Base-by-base conservation (phyloP, 2,113 vertebrate genomes). In the Thymallus thymallus region DNA sequence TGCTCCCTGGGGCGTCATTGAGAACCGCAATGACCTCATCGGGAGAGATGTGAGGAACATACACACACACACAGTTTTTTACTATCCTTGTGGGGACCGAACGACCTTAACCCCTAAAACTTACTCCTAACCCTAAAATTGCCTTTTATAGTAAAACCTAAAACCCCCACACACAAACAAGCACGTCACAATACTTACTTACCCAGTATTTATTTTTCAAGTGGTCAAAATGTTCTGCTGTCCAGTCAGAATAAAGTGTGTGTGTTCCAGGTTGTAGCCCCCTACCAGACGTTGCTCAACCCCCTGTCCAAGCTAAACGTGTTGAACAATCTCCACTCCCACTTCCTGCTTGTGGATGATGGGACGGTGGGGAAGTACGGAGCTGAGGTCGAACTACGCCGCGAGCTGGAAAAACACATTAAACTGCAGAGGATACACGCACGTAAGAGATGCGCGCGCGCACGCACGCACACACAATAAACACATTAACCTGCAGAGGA, bases 341-440 rank as follows among this genome's bases (percentile, higher is more conserved):
- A 99, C 89, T 99, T 99, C 90, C 94, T 99, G 76, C 87, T 99
- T 91, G 98, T 99, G 93, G 97, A 99, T 77, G 96, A 99, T 82
- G 98, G 98, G 77, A 99, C 97, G 5, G 95, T 99, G 88, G 98
- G 97, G 64, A 98, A 95, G 82, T 98, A 99, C 5, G 98, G 98
- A 4, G 95, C 96, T 20, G 98, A 99, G 93, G 96, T 98, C 74
- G 93, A 93, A 77, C 88, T 99, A 76, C 88, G 98, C 75, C 91
- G 96, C 84, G 95, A 99, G 84, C 92, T 99, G 88, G 97, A 99
- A 93, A 99, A 98, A 92, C 96, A 96, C 30, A 96, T 99, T 89
- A 98, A 96, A 91, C 94, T 98, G 73, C 97, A 99, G 85, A 94
- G 94, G 86, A 99, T 99, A 86, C 97, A 99, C 81, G 97, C 97